Conservation (phyloP, 1,140 invertebrate genomes). For the Leptestheria dahalacensis region DNA sequence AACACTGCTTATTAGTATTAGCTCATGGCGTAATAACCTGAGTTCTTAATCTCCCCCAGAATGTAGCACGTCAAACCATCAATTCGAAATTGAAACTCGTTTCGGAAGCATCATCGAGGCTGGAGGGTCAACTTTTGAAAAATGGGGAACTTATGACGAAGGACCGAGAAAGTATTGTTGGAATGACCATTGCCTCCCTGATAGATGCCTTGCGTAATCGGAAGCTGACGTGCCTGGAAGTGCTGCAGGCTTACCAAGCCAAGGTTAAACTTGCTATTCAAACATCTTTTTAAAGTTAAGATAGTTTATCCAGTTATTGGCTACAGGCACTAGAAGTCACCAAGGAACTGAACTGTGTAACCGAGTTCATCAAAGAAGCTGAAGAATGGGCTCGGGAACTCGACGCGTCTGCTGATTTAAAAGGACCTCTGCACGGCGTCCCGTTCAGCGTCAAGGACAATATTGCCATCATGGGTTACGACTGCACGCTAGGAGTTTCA, state of each 20-base stretch:
- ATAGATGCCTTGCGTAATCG: slow-evolving; percentile 1
- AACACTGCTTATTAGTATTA: too few relatives aligned
- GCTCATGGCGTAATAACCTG: too few relatives aligned
- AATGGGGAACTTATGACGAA: not conserved
- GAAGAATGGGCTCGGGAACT: slow-evolving; percentile 24
- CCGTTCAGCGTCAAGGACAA: slow-evolving; percentile 28
- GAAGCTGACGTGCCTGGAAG: slow-evolving; percentile 1
- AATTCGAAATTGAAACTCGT: too few relatives aligned
- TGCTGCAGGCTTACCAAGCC: slow-evolving; percentile 10
- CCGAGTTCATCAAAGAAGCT: slow-evolving; percentile 25
- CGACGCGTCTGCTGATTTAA: slow-evolving; percentile 21
- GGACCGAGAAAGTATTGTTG: not conserved
- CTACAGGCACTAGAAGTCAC: slow-evolving; percentile 24
- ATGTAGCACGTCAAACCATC: too few relatives aligned
- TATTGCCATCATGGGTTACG: slow-evolving; percentile 29
- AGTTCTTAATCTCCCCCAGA: too few relatives aligned
- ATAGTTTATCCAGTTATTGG: not conserved
- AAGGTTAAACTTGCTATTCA: not conserved
- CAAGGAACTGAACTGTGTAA: slow-evolving; percentile 25
- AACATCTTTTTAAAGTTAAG: not conserved
- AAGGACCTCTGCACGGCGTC: slow-evolving; percentile 26
- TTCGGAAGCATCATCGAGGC: too few relatives aligned
- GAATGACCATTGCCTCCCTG: not conserved
- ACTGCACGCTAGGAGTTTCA: slow-evolving; percentile 29
- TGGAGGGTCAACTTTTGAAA: too few relatives aligned